A percentile compares a stretch with the other conserved stretches of the same genome.
Evolutionary conservation across 2,113 vertebrate species (phyloP).

Genomic region (Embiotoca jacksoni): DNA sequence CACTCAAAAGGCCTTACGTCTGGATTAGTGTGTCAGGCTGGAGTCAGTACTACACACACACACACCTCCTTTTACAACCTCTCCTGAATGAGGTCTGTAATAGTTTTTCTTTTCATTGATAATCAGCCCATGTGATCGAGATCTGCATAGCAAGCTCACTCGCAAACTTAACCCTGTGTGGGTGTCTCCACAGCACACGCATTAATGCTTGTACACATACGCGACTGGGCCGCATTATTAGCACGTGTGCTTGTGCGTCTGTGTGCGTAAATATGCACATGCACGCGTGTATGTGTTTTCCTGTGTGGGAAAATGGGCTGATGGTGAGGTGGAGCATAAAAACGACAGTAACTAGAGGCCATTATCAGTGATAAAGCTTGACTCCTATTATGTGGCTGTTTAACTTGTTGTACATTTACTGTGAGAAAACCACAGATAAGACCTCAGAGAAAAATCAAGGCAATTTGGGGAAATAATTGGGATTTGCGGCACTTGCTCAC

Average conservation of each 20-base stretch:
- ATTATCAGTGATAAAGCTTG: conserved; percentile 69
- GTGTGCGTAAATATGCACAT: conserved; percentile 26
- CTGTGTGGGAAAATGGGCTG: conserved; percentile 70
- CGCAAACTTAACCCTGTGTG: conserved; percentile 24
- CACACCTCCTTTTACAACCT: conserved; percentile 26
- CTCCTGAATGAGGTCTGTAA: conserved; percentile 51
- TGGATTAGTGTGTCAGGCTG: conserved; percentile 50
- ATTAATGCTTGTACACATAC: conserved; percentile 43
- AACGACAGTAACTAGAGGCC: conserved; percentile 62
- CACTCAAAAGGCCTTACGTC: conserved; percentile 36
- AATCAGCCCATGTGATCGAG: conserved; percentile 54
- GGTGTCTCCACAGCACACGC: background rate
- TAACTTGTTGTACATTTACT: conserved; percentile 65
- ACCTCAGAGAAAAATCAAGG: conserved; percentile 34
- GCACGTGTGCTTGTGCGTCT: conserved; percentile 10
- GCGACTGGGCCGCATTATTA: conserved; percentile 10
- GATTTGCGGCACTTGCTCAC: conserved; percentile 2
- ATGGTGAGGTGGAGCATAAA: conserved; percentile 69
- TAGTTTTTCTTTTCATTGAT: conserved; percentile 64
- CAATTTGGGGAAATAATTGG: conserved; percentile 36
- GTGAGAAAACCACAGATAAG: conserved; percentile 79
- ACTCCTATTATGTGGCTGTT: conserved; percentile 64
- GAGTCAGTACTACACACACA: conserved; percentile 3
- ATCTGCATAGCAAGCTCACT: conserved; percentile 21
- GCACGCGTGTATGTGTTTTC: conserved; percentile 33